These are phyloP conservation scores for Anisognathus igniventris DNA, from an alignment of 2,797 vertebrate genomes.

Conservation along the genomic window DNA sequence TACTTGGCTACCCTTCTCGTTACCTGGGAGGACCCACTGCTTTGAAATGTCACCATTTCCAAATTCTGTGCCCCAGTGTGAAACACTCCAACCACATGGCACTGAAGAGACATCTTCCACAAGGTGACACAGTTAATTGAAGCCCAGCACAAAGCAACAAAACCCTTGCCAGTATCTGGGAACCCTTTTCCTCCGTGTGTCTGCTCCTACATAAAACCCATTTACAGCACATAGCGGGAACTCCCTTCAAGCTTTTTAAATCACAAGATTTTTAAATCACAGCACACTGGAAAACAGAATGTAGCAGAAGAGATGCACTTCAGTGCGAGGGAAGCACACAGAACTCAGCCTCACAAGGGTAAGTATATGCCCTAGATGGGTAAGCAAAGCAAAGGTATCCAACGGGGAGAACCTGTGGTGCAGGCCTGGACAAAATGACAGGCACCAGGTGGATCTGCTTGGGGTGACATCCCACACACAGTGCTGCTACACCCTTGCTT, in stretches of 20 bases:
- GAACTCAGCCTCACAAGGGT: neutral
- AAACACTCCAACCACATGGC: neutral
- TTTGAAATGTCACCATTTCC: neutral
- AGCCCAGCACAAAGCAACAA: neutral
- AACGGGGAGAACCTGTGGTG: neutral
- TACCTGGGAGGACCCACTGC: neutral
- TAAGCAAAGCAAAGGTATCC: neutral
- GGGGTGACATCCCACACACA: neutral
- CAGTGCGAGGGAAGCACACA: neutral
- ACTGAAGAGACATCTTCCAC: neutral
- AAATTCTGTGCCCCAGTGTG: neutral
- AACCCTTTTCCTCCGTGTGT: neutral
- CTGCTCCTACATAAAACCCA: neutral
- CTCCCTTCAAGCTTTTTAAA: neutral
- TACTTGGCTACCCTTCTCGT: neutral
- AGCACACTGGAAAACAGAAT: neutral
- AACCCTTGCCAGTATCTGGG: neutral
- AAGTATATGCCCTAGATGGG: accelerated
- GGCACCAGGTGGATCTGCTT: neutral
- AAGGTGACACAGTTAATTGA: neutral
- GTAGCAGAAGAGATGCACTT: neutral
- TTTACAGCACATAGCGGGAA: neutral
- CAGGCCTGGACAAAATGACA: neutral
- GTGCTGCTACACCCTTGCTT: neutral
- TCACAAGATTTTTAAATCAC: neutral